These are phyloP conservation scores for Pseudeuparius sepicola DNA, from an alignment of 2,888 invertebrate species.

Conservation along the genomic window DNA sequence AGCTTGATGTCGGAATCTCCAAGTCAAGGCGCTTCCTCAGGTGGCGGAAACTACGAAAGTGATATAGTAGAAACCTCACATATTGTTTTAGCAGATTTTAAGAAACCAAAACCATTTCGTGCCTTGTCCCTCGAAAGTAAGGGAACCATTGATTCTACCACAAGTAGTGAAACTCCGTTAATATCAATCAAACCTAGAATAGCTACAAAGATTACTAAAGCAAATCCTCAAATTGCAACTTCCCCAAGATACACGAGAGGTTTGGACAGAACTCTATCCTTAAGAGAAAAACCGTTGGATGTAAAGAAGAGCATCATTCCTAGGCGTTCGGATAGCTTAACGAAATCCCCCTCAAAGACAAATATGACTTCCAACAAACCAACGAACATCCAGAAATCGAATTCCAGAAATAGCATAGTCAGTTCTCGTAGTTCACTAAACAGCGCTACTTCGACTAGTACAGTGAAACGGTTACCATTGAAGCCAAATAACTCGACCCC, in stretches of 20 bases:
- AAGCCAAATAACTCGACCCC: constrained; percentile 30
- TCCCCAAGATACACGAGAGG: constrained; percentile 14
- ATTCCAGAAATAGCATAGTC: constrained; percentile 67
- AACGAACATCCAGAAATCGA: constrained; percentile 58
- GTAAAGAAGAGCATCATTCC: constrained; percentile 35
- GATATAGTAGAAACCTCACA: constrained; percentile 38
- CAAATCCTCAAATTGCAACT: constrained; percentile 22
- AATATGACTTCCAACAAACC: constrained; percentile 24
- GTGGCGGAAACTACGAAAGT: constrained; percentile 47
- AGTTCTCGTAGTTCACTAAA: constrained; percentile 78
- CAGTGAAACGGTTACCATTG: constrained; percentile 59
- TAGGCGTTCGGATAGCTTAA: constrained; percentile 36
- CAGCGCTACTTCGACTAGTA: constrained; percentile 67
- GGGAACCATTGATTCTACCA: constrained; percentile 41
- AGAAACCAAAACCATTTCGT: constrained; percentile 26
- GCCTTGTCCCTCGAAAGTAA: constrained; percentile 37
- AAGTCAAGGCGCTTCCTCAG: constrained; percentile 74
- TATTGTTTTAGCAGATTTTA: constrained; percentile 27
- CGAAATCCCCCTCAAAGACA: constrained; percentile 35
- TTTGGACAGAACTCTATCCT: constrained; percentile 29
- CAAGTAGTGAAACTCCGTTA: constrained; percentile 38
- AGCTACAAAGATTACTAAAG: constrained; percentile 24
- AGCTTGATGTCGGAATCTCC: constrained; percentile 79
- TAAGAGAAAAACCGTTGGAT: constrained; percentile 28
- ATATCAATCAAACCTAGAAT: constrained; percentile 25